A percentile compares a stretch with the other conserved stretches of the same genome.
phyloP scores from a whole-genome alignment of 2,888 invertebrate genomes.

The Linnaemya tessellans region DNA sequence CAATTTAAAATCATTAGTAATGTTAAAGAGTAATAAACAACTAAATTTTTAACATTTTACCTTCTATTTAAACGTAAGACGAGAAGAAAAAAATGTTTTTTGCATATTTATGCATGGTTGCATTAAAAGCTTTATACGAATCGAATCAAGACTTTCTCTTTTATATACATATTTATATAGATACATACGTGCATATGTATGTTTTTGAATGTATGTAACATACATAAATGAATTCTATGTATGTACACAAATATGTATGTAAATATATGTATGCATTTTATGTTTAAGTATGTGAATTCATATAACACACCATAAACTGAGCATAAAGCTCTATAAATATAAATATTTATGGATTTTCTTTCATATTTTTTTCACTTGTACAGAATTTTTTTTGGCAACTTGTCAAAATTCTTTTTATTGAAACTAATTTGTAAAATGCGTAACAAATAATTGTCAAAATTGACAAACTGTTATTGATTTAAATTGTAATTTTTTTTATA shows the following conservation, averaged over 20 bases:
- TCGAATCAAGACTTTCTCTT: conserved; percentile 33
- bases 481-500: not conserved
- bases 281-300: not conserved
- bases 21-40: not conserved
- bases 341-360: conserved; percentile 27
- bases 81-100: not conserved
- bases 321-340: not conserved
- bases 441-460: not conserved
- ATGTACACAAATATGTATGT: not conserved
- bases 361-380: not conserved
- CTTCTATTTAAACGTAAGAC: not conserved
- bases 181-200: not conserved
- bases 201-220: not conserved
- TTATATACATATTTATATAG: not conserved
- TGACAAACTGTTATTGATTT: not conserved
- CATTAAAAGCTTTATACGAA: not conserved
- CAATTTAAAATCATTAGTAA: not conserved
- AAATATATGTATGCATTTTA: not conserved
- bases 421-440: conserved; percentile 19
- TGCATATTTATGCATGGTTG: conserved; percentile 14
- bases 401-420: conserved; percentile 29
- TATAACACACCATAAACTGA: not conserved
- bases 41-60: not conserved
- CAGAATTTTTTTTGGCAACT: conserved; percentile 17
- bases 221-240: not conserved